Percentiles rank a stretch among this genome's conserved stretches.
Evolutionary conservation across 2,113 vertebrate genomes (phyloP).

Genomic region (Oreochromis spilurus): DNA sequence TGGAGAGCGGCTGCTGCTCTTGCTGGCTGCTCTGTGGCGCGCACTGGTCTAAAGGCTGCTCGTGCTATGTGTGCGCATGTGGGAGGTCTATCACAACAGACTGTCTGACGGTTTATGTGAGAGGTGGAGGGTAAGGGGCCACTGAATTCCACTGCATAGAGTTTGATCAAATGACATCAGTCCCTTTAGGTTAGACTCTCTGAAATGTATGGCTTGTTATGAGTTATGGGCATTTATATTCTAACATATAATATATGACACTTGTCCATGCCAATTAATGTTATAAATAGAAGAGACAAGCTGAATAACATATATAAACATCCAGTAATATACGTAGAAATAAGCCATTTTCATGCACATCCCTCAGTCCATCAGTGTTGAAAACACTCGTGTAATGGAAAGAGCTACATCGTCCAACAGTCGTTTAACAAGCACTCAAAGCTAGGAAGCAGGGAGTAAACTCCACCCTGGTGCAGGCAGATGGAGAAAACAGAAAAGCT

Average conservation of each 20-base stretch:
- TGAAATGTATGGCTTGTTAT: background rate
- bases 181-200: background rate
- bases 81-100: conserved; percentile 60
- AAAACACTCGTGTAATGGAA: conserved; percentile 59
- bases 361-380: background rate
- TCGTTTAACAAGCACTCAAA: conserved; percentile 39
- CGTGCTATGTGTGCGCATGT: conserved; percentile 32
- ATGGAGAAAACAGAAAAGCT: conserved; percentile 45
- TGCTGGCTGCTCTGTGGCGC: conserved; percentile 24
- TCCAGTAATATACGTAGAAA: background rate
- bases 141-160: background rate
- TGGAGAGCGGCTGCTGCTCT: background rate
- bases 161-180: conserved; percentile 23
- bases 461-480: conserved; percentile 49
- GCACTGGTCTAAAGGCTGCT: conserved; percentile 15
- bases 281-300: background rate
- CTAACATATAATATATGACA: background rate
- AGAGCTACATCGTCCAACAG: conserved; percentile 40
- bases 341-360: background rate
- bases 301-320: background rate
- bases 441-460: conserved; percentile 13
- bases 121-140: background rate
- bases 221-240: background rate
- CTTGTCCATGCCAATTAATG: background rate
- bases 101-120: conserved; percentile 11